Base-by-base conservation (phyloP, 2,113 vertebrate genomes). In the Microtus oregoni region DNA sequence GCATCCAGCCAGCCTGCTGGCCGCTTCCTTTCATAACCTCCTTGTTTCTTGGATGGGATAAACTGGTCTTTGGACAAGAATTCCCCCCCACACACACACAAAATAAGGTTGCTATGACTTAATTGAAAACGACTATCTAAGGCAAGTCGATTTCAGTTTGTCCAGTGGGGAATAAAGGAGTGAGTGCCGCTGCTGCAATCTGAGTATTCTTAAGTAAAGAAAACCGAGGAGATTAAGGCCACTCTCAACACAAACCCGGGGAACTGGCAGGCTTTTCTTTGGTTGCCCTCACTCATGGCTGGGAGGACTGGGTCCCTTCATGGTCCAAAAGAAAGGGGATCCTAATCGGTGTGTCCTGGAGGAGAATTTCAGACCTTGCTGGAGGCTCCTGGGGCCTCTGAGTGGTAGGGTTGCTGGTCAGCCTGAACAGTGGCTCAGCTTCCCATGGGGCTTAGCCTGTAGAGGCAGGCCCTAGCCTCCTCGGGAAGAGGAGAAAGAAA, bases 101-200 rank as follows among this genome's bases (percentile, higher is more conserved):
- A 97, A 98, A 98, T 97, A 98, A 95, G 97, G 98, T 98, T 96
- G 97, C 98, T 98, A 98, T 98, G 98, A 98, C 97, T 98, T 98
- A 98, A 98, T 98, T 98, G 97, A 98, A 98, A 98, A 98, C 97
- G 98, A 98, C 98, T 98, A 98, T 98, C 97, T 96, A 96, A 98
- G 98, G 98, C 98, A 98, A 99, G 98, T 98, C 96, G 97, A 93
- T 95, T 97, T 97, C 94, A 95, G 86, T 93, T 98, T 98, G 97
- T 98, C 98, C 96, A 76, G 93, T 94, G 92, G 97, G 95, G 96
- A 95, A 98, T 97, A 96, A 98, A 94, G 94, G 96, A 90, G 10
- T 38, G 97, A 38, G 0, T 15, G 97, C 98, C 92, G 90, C 47
- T 95, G 88, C 85, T 94, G 93, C 88, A 61, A 83, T 55, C 91